Evolutionary conservation across 2,797 vertebrate genomes (phyloP), one percentile per base, ranked within the genome.

Genomic region (Zenarchopterus dispar): DNA sequence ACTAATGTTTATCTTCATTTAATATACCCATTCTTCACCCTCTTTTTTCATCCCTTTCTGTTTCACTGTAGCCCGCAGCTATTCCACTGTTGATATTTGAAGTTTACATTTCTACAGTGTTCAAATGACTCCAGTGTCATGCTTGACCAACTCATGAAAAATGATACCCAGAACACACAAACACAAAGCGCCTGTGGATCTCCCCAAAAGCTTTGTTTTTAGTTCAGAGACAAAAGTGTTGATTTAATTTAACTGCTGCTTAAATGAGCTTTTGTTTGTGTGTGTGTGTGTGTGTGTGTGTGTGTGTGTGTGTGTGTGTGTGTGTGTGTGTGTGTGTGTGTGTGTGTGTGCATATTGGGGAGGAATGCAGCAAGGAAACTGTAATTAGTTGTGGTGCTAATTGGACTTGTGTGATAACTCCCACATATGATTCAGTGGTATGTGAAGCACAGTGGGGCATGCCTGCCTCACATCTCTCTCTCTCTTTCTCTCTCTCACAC

Each of bases 211-310:
- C 69, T 67, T 82, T 84, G 80, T 83, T 88, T 86, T 83, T 49
- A 24, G 69, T 36, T 45, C 62, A 56, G 70, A 76, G 54, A 67
- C 49, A 70, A 50, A 58, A 42, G 75, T 83, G 82, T 87, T 81
- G 76, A 83, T 88, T 81, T 86, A 77, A 85, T 87, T 87, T 80
- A 87, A 83, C 85, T 81, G 63, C 69, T 73, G 73, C 52, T 75
- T 62, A 24, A 78, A 56, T 61, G 59, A 52, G 41, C 51, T 19
- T 31, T 26, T 47, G 43, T 36, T 18, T 51, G 26, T 18, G 11
- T 31, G 19, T 48, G 11, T 47, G 19, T 41, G 28, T 17, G 6
- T 31, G 45, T 56, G 18, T 41, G n/a, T n/a, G n/a, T n/a, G 16
- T 48, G 43, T 44, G 39, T 46, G 56, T 46, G 55, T 53, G 36